phyloP scores from a whole-genome alignment of 2,113 vertebrate genomes.

The Sinocyclocheilus maitianheensis region DNA sequence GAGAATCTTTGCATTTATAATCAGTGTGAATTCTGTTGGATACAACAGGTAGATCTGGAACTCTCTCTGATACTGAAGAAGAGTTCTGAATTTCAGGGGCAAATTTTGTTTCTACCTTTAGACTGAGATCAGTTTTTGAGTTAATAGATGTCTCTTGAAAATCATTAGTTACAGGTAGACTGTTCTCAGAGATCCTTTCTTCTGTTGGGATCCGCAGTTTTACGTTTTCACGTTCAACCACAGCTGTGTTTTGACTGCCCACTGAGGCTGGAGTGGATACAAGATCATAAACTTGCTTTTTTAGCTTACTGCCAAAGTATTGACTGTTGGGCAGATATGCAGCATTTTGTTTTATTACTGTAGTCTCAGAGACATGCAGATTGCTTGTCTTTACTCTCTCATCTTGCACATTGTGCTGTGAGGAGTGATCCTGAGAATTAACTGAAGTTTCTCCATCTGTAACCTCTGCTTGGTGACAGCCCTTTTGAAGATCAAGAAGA shows the following conservation, averaged over 20 bases:
- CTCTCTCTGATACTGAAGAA: background rate
- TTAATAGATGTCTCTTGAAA: background rate
- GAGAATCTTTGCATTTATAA: background rate
- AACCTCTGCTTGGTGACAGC: background rate
- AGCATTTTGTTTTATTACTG: background rate
- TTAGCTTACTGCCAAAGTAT: slow-evolving; percentile 12
- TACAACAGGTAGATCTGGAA: background rate
- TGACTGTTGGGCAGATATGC: background rate
- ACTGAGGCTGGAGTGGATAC: background rate
- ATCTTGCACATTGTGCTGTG: background rate
- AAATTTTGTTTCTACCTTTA: background rate
- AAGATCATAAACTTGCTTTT: background rate
- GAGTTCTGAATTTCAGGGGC: slow-evolving; percentile 5
- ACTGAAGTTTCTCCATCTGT: background rate
- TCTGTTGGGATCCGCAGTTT: background rate
- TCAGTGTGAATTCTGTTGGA: background rate
- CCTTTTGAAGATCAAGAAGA: slow-evolving; percentile 4
- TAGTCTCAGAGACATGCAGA: background rate
- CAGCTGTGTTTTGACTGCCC: slow-evolving; percentile 10
- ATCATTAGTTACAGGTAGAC: background rate
- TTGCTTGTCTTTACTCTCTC: background rate
- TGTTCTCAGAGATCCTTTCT: background rate
- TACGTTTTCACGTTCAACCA: background rate
- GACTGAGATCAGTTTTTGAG: background rate
- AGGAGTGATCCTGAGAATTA: background rate